phyloP scores from a whole-genome alignment of 1,140 invertebrate species.

The Bombus pascuorum region DNA sequence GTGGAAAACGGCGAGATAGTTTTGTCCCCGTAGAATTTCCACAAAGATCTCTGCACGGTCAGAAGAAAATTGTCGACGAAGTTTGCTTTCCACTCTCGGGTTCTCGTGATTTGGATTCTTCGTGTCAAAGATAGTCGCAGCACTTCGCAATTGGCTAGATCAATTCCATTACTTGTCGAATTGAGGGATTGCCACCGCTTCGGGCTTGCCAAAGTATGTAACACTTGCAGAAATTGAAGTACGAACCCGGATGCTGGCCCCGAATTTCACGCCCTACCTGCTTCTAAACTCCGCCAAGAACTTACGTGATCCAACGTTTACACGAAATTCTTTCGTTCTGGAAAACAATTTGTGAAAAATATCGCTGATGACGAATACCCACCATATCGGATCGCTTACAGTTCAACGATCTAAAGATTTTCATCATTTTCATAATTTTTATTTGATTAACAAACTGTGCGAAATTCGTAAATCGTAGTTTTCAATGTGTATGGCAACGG shows the following conservation, averaged over 20 bases:
- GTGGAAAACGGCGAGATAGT: not conserved
- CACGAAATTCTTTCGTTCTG: not conserved
- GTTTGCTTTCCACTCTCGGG: not conserved
- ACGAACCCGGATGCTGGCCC: too few relatives aligned
- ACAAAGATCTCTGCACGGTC: too few relatives aligned
- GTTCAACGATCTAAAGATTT: not conserved
- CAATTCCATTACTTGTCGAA: conserved; percentile 22
- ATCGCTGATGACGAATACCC: not conserved
- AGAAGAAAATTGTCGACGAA: not conserved
- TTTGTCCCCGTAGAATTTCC: not conserved
- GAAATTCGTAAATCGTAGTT: not conserved
- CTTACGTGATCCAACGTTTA: conserved; percentile 9
- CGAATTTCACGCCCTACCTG: not conserved
- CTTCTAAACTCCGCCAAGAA: not conserved
- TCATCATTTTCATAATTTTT: too few relatives aligned
- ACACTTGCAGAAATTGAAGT: conserved; percentile 15
- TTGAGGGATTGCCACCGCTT: too few relatives aligned
- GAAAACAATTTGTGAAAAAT: not conserved
- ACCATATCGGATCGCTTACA: not conserved
- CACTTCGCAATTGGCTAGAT: not conserved
- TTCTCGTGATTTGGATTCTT: conserved; percentile 4
- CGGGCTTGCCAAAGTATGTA: not conserved
- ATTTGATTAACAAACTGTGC: too few relatives aligned
- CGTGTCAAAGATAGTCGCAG: conserved; percentile 19
- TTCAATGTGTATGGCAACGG: not conserved